phyloP scores from a whole-genome alignment of 2,888 invertebrate species.

The Diarsia brunnea region DNA sequence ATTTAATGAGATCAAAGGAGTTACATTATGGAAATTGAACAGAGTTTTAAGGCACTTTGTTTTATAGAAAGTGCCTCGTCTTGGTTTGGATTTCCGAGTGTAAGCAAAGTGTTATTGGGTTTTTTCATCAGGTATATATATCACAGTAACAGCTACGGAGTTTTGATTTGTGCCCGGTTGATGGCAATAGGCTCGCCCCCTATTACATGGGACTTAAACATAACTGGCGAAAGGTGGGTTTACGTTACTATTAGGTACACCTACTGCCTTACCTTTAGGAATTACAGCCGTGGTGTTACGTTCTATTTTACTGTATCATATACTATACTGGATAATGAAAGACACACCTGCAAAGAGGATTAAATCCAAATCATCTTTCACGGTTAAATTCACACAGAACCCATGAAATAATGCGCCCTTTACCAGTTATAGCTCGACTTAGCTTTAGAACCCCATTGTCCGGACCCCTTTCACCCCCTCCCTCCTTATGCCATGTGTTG shows the following conservation, averaged over 20 bases:
- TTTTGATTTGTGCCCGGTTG: too few species aligned
- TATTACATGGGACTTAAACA: too few species aligned
- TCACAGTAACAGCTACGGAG: too few species aligned
- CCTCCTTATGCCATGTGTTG: slow-evolving; percentile 74
- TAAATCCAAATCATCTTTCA: slow-evolving; percentile 11
- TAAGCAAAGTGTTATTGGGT: too few species aligned
- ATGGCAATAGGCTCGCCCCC: too few species aligned
- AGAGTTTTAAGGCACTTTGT: not conserved
- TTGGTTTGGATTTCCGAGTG: too few species aligned
- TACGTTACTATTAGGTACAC: too few species aligned
- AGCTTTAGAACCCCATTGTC: slow-evolving; percentile 74
- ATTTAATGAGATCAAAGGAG: slow-evolving; percentile 37
- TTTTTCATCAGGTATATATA: too few species aligned
- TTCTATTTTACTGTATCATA: not conserved
- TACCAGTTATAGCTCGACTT: slow-evolving; percentile 67
- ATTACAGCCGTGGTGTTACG: too few species aligned
- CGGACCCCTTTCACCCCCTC: slow-evolving; percentile 67
- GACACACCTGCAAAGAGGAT: slow-evolving; percentile 10
- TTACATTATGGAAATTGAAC: not conserved
- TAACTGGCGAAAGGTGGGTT: too few species aligned
- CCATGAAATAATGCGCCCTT: slow-evolving; percentile 77
- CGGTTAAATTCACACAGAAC: slow-evolving; percentile 34
- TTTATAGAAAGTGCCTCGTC: too few species aligned
- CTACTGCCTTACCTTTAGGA: too few species aligned
- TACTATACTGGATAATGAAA: not conserved